Conservation (phyloP, 2,797 vertebrate genomes). For the Tokudaia muenninki region DNA sequence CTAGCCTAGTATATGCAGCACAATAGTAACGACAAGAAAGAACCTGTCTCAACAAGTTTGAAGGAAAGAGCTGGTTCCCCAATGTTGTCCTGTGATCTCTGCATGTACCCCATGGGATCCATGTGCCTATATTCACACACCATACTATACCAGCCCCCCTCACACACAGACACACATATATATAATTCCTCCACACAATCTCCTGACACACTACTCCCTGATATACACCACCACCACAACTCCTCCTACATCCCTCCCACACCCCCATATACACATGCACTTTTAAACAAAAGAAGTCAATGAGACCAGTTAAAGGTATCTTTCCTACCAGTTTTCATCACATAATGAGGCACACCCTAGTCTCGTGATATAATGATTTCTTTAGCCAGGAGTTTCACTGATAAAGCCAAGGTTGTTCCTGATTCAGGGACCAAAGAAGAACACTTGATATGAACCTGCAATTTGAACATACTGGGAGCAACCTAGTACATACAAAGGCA, state of each 20-base stretch:
- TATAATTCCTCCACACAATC: background rate
- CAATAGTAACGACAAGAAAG: background rate
- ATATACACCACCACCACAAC: background rate
- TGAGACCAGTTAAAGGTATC: background rate
- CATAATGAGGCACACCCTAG: background rate
- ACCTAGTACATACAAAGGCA: conserved; percentile 18
- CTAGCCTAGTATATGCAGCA: background rate
- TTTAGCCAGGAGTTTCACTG: background rate
- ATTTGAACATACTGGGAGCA: background rate
- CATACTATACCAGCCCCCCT: background rate
- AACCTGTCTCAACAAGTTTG: background rate
- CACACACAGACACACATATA: background rate
- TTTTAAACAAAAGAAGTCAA: conserved; percentile 19
- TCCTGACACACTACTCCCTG: background rate
- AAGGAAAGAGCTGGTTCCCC: background rate
- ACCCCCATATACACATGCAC: background rate
- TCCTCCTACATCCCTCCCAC: background rate
- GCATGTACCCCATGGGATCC: background rate
- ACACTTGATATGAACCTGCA: background rate
- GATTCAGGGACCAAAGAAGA: background rate
- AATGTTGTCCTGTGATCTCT: background rate
- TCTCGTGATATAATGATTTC: background rate
- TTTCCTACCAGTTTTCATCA: background rate
- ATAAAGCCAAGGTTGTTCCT: background rate
- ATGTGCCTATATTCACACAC: background rate